phyloP scores from a whole-genome alignment of 2,113 vertebrate species.

The Rhinoderma darwinii region DNA sequence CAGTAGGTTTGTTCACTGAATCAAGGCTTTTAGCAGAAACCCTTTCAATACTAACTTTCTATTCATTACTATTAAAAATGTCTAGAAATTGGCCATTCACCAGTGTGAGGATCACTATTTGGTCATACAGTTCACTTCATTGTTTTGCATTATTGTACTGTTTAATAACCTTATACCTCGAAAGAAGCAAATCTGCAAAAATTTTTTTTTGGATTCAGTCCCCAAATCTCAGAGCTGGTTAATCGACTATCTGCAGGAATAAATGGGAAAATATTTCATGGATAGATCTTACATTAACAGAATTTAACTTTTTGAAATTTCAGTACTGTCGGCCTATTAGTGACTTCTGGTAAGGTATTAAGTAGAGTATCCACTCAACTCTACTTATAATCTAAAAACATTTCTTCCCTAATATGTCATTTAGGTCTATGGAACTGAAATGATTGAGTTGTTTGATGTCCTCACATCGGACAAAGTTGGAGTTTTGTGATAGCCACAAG shows the following conservation, averaged over 20 bases:
- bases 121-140: neutral
- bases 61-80: neutral
- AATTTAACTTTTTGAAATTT: too few species aligned
- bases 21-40: slow-evolving; percentile 18
- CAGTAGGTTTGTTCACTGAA: slow-evolving; percentile 47
- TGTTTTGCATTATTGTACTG: too few species aligned
- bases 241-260: too few species aligned
- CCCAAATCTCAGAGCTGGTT: too few species aligned
- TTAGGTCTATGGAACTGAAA: neutral
- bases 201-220: too few species aligned
- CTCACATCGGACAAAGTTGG: neutral
- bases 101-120: neutral
- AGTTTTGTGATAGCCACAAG: neutral
- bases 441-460: neutral
- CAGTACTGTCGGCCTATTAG: too few species aligned
- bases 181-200: too few species aligned
- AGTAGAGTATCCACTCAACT: neutral
- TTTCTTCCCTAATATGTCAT: neutral
- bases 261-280: too few species aligned
- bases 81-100: neutral
- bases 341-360: too few species aligned
- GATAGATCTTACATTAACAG: too few species aligned
- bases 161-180: too few species aligned
- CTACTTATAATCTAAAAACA: neutral
- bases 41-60: neutral